Evolutionary conservation across 2,797 vertebrate species (phyloP), one percentile per base, ranked within the genome.

Genomic region (Dallia pectoralis): DNA sequence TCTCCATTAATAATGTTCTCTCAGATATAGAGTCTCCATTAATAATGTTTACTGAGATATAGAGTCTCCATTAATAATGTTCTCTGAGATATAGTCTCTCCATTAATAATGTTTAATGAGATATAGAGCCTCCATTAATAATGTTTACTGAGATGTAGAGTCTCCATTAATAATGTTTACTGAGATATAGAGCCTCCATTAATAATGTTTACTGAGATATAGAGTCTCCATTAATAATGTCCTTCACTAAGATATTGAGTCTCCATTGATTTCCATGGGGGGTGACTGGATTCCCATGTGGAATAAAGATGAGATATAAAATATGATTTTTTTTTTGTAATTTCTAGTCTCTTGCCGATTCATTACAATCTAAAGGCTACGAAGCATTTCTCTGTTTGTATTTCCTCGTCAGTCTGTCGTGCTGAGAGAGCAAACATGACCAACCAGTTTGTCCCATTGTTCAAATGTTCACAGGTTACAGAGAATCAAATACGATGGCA

Each of bases 391-490:
- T 36, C 47, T 84, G 56, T 85, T 86, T 84, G 74, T 73, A 74
- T 83, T 84, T 74, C 72, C 69, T 77, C 27, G 67, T 72, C 78
- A 70, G 78, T 53, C 51, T 72, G 69, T 76, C 36, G 69, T 83
- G 75, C 79, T 77, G 77, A 75, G 75, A 64, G 69, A 64, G 27
- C 56, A 18, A 80, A 74, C 73, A 36, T 36, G 33, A 36, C 7
- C 3, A 36, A 85, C 84, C 81, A 86, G 72, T 74, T 72, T 86
- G 81, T 84, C 85, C 81, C 70, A 88, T 90, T 91, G 87, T 83
- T 78, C 75, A 81, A 80, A 82, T 88, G 84, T 81, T 89, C 91
- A 89, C 84, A 85, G 72, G 78, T 77, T 19, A 19, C 67, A 73
- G 75, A 82, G 72, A 81, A 85, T 82, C 79, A 88, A 79, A 40